These are phyloP conservation scores for Melitaea athalia DNA, from an alignment of 2,888 invertebrate species.

Conservation along the genomic window DNA sequence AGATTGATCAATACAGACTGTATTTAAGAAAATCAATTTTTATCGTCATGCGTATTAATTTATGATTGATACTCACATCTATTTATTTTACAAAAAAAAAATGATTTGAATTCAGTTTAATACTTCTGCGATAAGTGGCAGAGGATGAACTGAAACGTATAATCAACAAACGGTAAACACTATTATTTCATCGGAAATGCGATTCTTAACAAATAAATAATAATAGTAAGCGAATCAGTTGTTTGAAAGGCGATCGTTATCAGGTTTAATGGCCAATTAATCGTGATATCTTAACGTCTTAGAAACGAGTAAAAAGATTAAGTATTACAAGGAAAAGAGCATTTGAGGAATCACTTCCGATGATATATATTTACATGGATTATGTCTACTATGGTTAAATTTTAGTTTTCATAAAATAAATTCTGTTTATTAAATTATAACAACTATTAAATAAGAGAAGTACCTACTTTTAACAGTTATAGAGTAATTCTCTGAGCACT, in stretches of 20 bases:
- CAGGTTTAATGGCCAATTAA: constrained; percentile 17
- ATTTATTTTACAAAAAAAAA: neutral
- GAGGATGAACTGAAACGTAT: neutral
- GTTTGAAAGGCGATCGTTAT: constrained; percentile 26
- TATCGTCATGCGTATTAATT: too few species aligned
- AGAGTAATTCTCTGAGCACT: too few species aligned
- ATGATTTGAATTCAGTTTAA: neutral
- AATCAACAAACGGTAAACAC: constrained; percentile 2
- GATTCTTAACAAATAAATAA: constrained; percentile 12
- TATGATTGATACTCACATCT: neutral
- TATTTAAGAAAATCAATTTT: too few species aligned
- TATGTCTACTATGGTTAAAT: too few species aligned
- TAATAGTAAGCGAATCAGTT: constrained; percentile 18
- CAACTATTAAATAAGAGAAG: too few species aligned
- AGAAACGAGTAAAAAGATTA: neutral
- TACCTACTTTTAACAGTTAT: too few species aligned
- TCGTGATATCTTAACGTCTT: neutral
- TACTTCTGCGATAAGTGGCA: neutral
- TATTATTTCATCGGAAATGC: constrained; percentile 7
- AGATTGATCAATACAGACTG: too few species aligned
- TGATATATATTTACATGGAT: too few species aligned
- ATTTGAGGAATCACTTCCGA: neutral
- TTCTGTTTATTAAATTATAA: too few species aligned
- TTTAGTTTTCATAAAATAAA: too few species aligned
- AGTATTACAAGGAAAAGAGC: neutral